Evolutionary conservation across 2,797 vertebrate genomes (phyloP).

Genomic region (Siniperca obscura): DNA sequence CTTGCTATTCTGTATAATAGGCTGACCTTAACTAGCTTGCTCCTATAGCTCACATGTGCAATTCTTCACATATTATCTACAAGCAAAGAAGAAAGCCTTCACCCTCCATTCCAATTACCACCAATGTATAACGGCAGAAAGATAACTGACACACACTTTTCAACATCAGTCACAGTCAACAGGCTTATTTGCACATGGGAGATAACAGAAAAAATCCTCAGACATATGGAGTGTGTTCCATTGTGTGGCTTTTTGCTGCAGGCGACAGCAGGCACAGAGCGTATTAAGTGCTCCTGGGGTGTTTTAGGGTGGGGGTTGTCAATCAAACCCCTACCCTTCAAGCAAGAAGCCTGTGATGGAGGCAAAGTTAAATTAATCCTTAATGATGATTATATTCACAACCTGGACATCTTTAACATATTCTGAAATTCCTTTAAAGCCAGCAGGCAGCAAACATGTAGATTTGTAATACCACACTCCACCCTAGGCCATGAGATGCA

Average conservation of each 20-base stretch:
- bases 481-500: conserved; percentile 1
- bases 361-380: neutral
- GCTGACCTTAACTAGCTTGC: neutral
- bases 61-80: neutral
- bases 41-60: neutral
- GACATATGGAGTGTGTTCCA: neutral
- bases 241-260: neutral
- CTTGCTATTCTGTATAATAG: neutral
- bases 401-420: neutral
- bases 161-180: neutral
- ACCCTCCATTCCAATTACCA: conserved; percentile 6
- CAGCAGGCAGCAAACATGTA: neutral
- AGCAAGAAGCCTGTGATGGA: neutral
- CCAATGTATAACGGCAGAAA: neutral
- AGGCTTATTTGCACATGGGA: neutral
- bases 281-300: neutral
- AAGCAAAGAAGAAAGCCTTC: conserved; percentile 5
- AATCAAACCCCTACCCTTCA: neutral
- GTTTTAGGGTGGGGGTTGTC: neutral
- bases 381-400: conserved; percentile 7
- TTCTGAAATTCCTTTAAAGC: neutral
- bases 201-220: neutral
- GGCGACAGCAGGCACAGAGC: neutral
- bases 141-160: neutral
- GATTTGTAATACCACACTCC: neutral